phyloP scores from a whole-genome alignment of 2,113 vertebrate species.

The Parotia lawesii region DNA sequence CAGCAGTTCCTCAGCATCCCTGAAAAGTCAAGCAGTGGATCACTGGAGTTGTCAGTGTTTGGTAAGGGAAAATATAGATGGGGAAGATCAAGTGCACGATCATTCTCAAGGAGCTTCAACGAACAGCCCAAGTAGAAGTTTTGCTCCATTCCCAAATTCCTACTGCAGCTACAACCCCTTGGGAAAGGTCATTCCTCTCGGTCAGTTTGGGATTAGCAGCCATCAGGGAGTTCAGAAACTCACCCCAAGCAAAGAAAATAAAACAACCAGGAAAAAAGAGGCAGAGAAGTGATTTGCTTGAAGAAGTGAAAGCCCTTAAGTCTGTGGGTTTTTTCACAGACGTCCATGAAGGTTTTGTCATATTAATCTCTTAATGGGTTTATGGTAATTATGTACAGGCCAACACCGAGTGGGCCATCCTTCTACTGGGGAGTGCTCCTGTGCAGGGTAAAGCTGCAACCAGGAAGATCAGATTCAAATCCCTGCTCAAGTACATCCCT shows the following conservation, averaged over 20 bases:
- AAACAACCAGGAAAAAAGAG: not conserved
- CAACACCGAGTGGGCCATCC: not conserved
- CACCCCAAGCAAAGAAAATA: not conserved
- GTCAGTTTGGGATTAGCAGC: not conserved
- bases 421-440: not conserved
- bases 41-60: not conserved
- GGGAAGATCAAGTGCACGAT: not conserved
- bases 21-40: not conserved
- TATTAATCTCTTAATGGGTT: slow-evolving; percentile 51
- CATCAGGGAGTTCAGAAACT: not conserved
- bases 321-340: not conserved
- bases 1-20: not conserved
- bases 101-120: not conserved
- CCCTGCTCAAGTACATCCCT: not conserved
- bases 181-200: not conserved
- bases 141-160: not conserved
- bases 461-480: not conserved
- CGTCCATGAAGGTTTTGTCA: not conserved
- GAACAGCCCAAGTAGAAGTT: not conserved
- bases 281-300: not conserved
- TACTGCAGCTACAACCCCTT: not conserved
- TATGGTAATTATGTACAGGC: not conserved
- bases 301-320: slow-evolving; percentile 19
- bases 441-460: not conserved
- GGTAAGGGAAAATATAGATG: not conserved